Conservation (phyloP, 2,888 invertebrate species). For the Cacoxenus indagator region DNA sequence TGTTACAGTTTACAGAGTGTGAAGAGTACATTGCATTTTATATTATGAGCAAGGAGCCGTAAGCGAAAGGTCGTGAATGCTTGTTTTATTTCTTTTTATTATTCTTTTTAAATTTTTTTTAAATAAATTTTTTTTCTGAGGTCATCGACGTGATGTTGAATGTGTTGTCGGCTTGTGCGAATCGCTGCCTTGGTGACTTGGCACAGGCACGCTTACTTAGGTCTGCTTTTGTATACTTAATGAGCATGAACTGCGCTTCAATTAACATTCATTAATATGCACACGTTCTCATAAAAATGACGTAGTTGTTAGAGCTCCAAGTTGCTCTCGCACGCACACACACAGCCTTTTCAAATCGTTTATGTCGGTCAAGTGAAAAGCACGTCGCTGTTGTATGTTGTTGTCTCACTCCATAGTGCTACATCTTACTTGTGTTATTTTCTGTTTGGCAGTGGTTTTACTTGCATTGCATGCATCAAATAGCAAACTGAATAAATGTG, state of each 20-base stretch:
- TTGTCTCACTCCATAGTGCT: not conserved
- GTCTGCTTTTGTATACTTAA: conserved; percentile 14
- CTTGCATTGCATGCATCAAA: not conserved
- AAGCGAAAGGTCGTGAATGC: too few relatives aligned
- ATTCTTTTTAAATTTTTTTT: too few relatives aligned
- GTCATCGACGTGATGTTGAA: too few relatives aligned
- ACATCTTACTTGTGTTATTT: not conserved
- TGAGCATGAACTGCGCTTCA: conserved; percentile 18
- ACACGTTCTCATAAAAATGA: not conserved
- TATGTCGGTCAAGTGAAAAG: not conserved
- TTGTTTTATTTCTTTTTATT: too few relatives aligned
- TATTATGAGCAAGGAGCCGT: too few relatives aligned
- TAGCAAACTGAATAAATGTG: not conserved
- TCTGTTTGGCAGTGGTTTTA: not conserved
- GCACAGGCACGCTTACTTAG: not conserved
- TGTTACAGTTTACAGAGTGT: too few relatives aligned
- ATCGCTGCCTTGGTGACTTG: too few relatives aligned
- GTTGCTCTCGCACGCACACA: not conserved
- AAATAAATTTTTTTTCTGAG: too few relatives aligned
- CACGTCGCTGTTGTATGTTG: not conserved
- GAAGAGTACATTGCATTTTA: too few relatives aligned
- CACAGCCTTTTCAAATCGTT: not conserved
- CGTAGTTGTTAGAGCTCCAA: not conserved
- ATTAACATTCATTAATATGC: conserved; percentile 21
- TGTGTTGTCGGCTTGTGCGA: too few relatives aligned